Conservation (phyloP, 2,888 invertebrate genomes). For the Pammene fasciana region DNA sequence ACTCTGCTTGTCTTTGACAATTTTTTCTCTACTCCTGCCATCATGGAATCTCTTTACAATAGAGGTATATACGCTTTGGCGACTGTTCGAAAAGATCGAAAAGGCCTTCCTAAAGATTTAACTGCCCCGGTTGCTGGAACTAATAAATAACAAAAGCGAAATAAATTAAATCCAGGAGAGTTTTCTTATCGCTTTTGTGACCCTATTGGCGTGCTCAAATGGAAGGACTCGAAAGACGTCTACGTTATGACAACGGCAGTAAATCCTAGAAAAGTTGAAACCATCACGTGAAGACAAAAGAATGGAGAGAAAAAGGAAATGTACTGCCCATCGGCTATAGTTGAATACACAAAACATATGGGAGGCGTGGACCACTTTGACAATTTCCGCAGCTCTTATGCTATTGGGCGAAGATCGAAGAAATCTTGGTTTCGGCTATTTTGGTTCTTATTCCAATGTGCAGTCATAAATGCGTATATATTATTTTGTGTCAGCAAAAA, state of each 20-base stretch:
- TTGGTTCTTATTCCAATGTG: conserved; percentile 26
- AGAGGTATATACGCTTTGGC: neutral
- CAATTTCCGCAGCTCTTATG: conserved; percentile 1
- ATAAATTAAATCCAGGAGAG: conserved; percentile 9
- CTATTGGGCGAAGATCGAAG: conserved; percentile 13
- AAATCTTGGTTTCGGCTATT: conserved; percentile 10
- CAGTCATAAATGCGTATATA: conserved; percentile 33
- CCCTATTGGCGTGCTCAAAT: conserved; percentile 19
- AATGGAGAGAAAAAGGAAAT: conserved; percentile 19
- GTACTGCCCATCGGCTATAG: conserved; percentile 21
- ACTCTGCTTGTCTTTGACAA: conserved; percentile 19
- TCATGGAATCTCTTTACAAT: conserved; percentile 2
- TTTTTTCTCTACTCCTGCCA: conserved; percentile 10
- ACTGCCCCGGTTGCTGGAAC: conserved; percentile 3
- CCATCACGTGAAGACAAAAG: conserved; percentile 19
- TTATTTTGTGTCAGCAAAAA: conserved; percentile 4
- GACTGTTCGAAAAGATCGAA: neutral
- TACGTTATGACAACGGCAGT: conserved; percentile 15
- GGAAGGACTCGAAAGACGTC: conserved; percentile 22
- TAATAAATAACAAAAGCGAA: neutral
- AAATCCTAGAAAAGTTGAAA: conserved; percentile 2
- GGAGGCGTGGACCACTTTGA: conserved; percentile 15
- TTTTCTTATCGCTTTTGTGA: conserved; percentile 12
- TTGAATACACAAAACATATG: conserved; percentile 17
- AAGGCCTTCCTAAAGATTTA: conserved; percentile 7